A percentile compares a stretch with the other conserved stretches of the same genome.
phyloP scores from a whole-genome alignment of 2,888 invertebrate species.

The Isotomurus palustris region DNA sequence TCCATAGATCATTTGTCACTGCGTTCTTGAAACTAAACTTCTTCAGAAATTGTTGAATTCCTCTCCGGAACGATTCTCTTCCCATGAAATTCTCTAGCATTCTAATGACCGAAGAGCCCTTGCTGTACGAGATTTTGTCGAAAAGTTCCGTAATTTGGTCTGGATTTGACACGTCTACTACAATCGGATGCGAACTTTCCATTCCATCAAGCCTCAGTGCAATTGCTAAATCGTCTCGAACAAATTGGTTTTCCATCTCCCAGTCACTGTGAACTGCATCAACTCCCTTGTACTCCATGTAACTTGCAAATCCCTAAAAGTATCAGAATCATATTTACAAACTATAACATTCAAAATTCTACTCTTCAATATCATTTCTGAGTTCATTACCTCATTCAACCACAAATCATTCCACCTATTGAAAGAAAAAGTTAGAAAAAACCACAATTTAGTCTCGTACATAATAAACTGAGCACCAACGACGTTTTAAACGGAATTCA shows the following conservation, averaged over 20 bases:
- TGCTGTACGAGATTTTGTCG: slow-evolving; percentile 84
- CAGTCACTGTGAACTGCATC: slow-evolving; percentile 68
- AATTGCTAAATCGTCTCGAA: slow-evolving; percentile 59
- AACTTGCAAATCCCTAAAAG: slow-evolving; percentile 75
- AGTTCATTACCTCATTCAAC: slow-evolving; percentile 66
- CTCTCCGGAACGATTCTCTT: slow-evolving; percentile 64
- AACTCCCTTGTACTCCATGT: slow-evolving; percentile 76
- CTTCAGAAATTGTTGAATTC: slow-evolving; percentile 69
- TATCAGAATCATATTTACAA: not conserved
- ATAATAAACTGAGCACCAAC: no score
- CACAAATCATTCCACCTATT: slow-evolving; percentile 79
- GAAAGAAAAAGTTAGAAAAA: slow-evolving; percentile 6
- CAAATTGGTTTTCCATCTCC: slow-evolving; percentile 74
- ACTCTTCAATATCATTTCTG: not conserved
- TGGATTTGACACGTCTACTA: slow-evolving; percentile 75
- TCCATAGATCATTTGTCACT: slow-evolving; percentile 70
- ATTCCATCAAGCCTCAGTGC: slow-evolving; percentile 73
- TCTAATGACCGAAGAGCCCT: slow-evolving; percentile 55
- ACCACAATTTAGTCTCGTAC: not conserved
- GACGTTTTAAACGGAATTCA: slow-evolving; percentile 28
- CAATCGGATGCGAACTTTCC: slow-evolving; percentile 82
- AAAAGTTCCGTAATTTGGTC: slow-evolving; percentile 88
- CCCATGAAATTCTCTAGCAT: slow-evolving; percentile 83
- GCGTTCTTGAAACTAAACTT: slow-evolving; percentile 69
- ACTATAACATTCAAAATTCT: not conserved